Conservation (phyloP, 2,113 vertebrate species). For the Chamaea fasciata region DNA sequence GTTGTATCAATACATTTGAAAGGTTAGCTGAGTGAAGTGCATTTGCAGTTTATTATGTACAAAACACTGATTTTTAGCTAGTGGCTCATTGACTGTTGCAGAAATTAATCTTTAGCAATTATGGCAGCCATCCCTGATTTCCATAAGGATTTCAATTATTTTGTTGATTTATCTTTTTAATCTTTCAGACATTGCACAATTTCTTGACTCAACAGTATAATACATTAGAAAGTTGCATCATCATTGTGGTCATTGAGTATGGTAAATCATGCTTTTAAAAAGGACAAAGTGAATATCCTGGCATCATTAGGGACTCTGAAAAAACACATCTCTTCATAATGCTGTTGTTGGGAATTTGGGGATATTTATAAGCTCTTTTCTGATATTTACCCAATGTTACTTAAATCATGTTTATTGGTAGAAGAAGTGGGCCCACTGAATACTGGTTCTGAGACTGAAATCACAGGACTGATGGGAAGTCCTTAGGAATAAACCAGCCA, state of each 20-base stretch:
- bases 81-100: not conserved
- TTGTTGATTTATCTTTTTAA: not conserved
- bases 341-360: not conserved
- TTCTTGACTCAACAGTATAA: not conserved
- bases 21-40: not conserved
- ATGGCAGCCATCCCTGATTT: not conserved
- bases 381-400: not conserved
- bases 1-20: not conserved
- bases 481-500: not conserved
- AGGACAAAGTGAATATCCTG: not conserved
- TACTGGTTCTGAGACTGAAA: not conserved
- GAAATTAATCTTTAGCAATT: not conserved
- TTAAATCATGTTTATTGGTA: not conserved
- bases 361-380: not conserved
- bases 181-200: not conserved
- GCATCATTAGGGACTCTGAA: not conserved
- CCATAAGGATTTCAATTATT: not conserved
- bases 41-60: not conserved
- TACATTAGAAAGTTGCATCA: not conserved
- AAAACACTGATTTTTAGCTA: not conserved
- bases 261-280: not conserved
- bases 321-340: not conserved
- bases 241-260: not conserved
- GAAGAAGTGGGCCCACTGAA: not conserved
- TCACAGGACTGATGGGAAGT: fast-evolving